Conservation (phyloP, 2,888 invertebrate species). For the Ichneumon xanthorius region DNA sequence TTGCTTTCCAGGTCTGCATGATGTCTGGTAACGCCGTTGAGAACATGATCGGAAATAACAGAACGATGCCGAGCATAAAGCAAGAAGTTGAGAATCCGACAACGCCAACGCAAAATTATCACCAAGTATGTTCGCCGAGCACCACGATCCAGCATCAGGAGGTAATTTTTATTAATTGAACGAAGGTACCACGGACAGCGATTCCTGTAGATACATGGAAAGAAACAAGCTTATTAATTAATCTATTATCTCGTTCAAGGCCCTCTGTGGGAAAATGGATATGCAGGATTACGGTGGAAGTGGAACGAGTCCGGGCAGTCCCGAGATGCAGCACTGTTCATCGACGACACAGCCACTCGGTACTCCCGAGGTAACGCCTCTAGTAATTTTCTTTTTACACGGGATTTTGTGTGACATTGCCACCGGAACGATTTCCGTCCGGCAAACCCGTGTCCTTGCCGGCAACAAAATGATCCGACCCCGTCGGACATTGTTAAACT, state of each 20-base stretch:
- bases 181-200: neutral
- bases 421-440: neutral
- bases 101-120: conserved; percentile 82
- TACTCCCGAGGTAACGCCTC: conserved; percentile 85
- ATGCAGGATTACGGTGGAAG: conserved; percentile 85
- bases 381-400: neutral
- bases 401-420: neutral
- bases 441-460: neutral
- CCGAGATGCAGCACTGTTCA: conserved; percentile 95
- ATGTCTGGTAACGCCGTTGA: conserved; percentile 87
- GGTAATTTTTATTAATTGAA: conserved; percentile 72
- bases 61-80: conserved; percentile 86
- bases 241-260: conserved; percentile 65
- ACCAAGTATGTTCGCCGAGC: conserved; percentile 84
- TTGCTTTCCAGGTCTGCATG: conserved; percentile 88
- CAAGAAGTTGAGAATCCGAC: conserved; percentile 87
- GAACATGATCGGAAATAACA: conserved; percentile 82
- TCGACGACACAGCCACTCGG: conserved; percentile 92
- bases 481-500: conserved; percentile 22
- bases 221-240: neutral
- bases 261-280: conserved; percentile 81
- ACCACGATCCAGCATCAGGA: conserved; percentile 84
- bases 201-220: neutral
- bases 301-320: conserved; percentile 89
- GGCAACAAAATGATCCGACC: neutral